phyloP scores from a whole-genome alignment of 2,797 vertebrate species.

The Lophius americanus region DNA sequence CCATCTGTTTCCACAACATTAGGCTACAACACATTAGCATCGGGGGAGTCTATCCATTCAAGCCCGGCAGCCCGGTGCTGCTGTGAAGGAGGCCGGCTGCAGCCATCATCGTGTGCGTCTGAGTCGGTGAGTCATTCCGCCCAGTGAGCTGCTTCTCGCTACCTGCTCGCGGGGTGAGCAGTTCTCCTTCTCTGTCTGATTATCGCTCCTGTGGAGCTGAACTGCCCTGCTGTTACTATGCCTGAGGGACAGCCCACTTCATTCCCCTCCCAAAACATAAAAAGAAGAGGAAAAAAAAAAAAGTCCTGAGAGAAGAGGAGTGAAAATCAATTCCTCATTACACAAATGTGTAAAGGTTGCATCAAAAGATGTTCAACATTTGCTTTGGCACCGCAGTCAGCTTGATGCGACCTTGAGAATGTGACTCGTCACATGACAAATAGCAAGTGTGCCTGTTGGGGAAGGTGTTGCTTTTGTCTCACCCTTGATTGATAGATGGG shows the following conservation, averaged over 20 bases:
- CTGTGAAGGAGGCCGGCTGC: slow-evolving; percentile 49
- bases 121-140: slow-evolving; percentile 64
- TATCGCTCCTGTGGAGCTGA: slow-evolving; percentile 70
- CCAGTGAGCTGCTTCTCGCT: slow-evolving; percentile 57
- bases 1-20: slow-evolving; percentile 76
- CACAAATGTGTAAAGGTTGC: slow-evolving; percentile 82
- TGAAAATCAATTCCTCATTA: slow-evolving; percentile 83
- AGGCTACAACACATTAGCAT: slow-evolving; percentile 67
- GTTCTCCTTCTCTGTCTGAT: slow-evolving; percentile 64
- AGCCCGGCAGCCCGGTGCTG: slow-evolving; percentile 54
- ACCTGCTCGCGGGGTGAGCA: slow-evolving; percentile 51
- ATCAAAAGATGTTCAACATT: slow-evolving; percentile 81
- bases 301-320: slow-evolving; percentile 25
- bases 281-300: slow-evolving; percentile 12
- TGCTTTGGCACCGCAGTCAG: slow-evolving; percentile 73
- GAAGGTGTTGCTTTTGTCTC: slow-evolving; percentile 68
- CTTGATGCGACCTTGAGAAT: slow-evolving; percentile 74
- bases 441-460: slow-evolving; percentile 35
- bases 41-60: slow-evolving; percentile 45
- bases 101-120: slow-evolving; percentile 49
- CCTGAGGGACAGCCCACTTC: slow-evolving; percentile 70
- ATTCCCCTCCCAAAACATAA: slow-evolving; percentile 24
- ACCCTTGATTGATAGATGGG: slow-evolving; percentile 70
- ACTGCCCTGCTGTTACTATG: slow-evolving; percentile 66
- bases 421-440: slow-evolving; percentile 58